phyloP scores from a whole-genome alignment of 2,797 vertebrate genomes.

The Hippocampus kuda region DNA sequence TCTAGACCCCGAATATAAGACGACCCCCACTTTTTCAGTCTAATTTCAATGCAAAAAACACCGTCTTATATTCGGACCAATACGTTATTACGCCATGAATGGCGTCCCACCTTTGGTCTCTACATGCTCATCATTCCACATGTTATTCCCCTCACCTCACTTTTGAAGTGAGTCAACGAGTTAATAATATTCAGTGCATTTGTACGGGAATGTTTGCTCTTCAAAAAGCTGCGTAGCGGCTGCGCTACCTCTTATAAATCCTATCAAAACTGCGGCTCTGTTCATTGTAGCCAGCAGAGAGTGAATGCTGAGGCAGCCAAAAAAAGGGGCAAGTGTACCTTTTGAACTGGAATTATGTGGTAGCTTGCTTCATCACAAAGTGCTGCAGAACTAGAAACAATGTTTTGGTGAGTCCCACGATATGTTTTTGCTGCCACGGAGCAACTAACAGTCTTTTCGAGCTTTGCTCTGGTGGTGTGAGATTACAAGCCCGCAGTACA shows the following conservation, averaged over 20 bases:
- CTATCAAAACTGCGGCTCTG: conserved; percentile 66
- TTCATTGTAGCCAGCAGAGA: conserved; percentile 50
- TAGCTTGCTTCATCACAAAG: conserved; percentile 66
- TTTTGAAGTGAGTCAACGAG: conserved; percentile 61
- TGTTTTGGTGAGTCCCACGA: conserved; percentile 60
- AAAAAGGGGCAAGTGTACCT: conserved; percentile 59
- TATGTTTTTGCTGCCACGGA: conserved; percentile 39
- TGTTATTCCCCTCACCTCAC: conserved; percentile 58
- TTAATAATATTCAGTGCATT: conserved; percentile 13
- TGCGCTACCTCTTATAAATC: conserved; percentile 54
- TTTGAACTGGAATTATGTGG: conserved; percentile 68
- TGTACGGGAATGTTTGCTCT: conserved; percentile 51
- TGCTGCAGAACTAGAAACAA: conserved; percentile 65
- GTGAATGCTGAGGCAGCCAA: conserved; percentile 60
- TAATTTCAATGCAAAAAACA: too few species aligned
- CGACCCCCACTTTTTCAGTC: too few species aligned
- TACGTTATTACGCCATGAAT: conserved; percentile 40
- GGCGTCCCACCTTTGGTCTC: conserved; percentile 53
- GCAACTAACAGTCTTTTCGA: conserved; percentile 48
- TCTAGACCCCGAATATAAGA: too few species aligned
- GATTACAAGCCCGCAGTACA: conserved; percentile 66
- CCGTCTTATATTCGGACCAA: too few species aligned
- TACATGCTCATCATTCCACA: conserved; percentile 60
- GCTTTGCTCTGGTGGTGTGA: conserved; percentile 56
- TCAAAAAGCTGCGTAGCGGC: conserved; percentile 57